A percentile compares a stretch with the other conserved stretches of the same genome.
phyloP scores from a whole-genome alignment of 2,888 invertebrate genomes.

The Lithophane semibrunnea region DNA sequence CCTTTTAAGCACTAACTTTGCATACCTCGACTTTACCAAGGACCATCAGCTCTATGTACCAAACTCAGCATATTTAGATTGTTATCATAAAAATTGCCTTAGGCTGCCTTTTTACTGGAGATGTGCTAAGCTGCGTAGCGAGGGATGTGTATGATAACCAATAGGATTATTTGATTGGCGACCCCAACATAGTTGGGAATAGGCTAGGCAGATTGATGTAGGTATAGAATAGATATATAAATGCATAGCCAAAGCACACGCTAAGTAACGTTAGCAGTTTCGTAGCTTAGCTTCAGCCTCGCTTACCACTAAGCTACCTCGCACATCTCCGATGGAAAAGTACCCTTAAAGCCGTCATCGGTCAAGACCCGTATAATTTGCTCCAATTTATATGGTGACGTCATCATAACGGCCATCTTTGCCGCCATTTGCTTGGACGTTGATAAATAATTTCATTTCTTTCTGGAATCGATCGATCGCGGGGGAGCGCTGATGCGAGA shows the following conservation, averaged over 20 bases:
- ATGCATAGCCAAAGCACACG: too few species aligned
- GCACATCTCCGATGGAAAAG: neutral
- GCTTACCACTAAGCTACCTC: neutral
- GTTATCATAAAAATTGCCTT: conserved; percentile 23
- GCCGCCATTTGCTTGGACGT: conserved; percentile 79
- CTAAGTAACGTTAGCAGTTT: neutral
- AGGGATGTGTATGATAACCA: neutral
- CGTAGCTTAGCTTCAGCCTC: neutral
- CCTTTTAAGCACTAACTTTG: conserved; percentile 1
- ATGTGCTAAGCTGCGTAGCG: neutral
- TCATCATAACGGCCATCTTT: conserved; percentile 77
- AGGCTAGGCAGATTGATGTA: too few species aligned
- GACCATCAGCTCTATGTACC: neutral
- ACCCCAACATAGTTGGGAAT: too few species aligned
- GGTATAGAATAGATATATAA: too few species aligned
- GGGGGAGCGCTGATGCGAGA: conserved; percentile 48
- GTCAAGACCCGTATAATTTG: conserved; percentile 75
- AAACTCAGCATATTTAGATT: conserved; percentile 20
- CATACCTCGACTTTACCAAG: neutral
- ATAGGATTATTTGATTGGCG: neutral
- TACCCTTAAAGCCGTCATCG: conserved; percentile 62
- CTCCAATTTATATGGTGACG: conserved; percentile 77
- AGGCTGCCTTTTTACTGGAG: too few species aligned
- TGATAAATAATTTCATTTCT: conserved; percentile 86
- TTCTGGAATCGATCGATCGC: conserved; percentile 60